A percentile compares a stretch with the other conserved stretches of the same genome.
phyloP scores from a whole-genome alignment of 2,113 vertebrate species.

The Saccopteryx leptura region DNA sequence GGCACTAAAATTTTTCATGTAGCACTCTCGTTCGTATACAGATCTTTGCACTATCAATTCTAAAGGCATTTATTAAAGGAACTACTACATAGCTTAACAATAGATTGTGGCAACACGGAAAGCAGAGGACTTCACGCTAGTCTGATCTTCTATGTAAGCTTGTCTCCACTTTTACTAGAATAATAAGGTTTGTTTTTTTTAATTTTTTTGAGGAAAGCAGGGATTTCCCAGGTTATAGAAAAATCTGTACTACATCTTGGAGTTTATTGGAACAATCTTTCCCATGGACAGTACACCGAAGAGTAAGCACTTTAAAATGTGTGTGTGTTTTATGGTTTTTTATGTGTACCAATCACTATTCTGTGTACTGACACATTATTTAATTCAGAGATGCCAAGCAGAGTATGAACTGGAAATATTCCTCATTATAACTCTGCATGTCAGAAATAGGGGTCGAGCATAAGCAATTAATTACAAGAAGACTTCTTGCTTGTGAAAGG shows the following conservation, averaged over 20 bases:
- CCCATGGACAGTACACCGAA: background rate
- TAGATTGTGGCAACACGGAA: background rate
- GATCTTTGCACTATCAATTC: background rate
- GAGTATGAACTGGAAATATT: background rate
- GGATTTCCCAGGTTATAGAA: background rate
- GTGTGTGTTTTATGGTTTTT: background rate
- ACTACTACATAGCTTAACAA: background rate
- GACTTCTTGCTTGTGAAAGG: constrained; percentile 10
- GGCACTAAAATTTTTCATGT: background rate
- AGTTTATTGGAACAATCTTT: background rate
- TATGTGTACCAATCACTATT: background rate
- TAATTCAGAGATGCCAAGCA: background rate
- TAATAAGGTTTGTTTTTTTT: background rate
- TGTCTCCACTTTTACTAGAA: constrained; percentile 27
- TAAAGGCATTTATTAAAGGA: background rate
- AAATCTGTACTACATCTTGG: background rate
- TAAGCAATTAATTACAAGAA: background rate
- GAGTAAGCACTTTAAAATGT: background rate
- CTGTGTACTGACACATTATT: background rate
- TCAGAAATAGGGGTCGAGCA: background rate
- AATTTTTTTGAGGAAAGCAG: background rate
- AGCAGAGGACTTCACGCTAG: background rate
- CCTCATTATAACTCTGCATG: background rate
- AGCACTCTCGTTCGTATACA: background rate
- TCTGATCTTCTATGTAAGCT: background rate